Conservation (phyloP, 2,797 vertebrate genomes). For the Spinibarbus caldwelli region DNA sequence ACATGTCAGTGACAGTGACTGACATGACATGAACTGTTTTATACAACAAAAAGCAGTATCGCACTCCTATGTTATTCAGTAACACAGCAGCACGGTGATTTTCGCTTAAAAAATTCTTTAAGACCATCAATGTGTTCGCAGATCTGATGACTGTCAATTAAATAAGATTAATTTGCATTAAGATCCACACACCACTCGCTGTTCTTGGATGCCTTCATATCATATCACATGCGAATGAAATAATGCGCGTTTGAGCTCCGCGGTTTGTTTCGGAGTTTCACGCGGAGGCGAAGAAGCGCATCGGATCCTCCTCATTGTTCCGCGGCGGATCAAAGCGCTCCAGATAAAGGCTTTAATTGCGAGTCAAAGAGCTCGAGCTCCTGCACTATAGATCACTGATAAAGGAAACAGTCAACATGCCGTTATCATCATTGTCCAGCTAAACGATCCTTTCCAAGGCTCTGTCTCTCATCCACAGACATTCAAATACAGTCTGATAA, state of each 20-base stretch:
- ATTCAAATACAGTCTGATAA: neutral
- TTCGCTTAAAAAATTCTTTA: neutral
- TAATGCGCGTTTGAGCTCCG: neutral
- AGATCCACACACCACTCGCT: neutral
- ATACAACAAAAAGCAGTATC: neutral
- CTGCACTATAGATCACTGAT: conserved; percentile 69
- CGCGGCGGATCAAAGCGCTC: conserved; percentile 69
- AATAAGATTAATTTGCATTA: neutral
- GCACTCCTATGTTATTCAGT: too few species aligned
- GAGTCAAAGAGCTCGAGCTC: conserved; percentile 63
- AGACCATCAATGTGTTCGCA: neutral
- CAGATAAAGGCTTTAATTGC: conserved; percentile 69
- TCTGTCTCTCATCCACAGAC: conserved; percentile 58
- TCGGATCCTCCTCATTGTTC: conserved; percentile 66
- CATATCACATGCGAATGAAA: neutral
- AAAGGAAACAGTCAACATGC: conserved; percentile 69
- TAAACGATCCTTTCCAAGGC: conserved; percentile 72
- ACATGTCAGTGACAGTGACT: neutral
- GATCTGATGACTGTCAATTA: neutral
- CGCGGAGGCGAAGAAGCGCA: conserved; percentile 69
- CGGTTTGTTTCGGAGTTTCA: conserved; percentile 14
- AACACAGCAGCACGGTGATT: neutral
- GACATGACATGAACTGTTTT: neutral
- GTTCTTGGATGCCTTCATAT: neutral
- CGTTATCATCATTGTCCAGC: conserved; percentile 73